Evolutionary conservation across 1,140 invertebrate genomes (phyloP).

Genomic region (Cardiocondyla obscurior): DNA sequence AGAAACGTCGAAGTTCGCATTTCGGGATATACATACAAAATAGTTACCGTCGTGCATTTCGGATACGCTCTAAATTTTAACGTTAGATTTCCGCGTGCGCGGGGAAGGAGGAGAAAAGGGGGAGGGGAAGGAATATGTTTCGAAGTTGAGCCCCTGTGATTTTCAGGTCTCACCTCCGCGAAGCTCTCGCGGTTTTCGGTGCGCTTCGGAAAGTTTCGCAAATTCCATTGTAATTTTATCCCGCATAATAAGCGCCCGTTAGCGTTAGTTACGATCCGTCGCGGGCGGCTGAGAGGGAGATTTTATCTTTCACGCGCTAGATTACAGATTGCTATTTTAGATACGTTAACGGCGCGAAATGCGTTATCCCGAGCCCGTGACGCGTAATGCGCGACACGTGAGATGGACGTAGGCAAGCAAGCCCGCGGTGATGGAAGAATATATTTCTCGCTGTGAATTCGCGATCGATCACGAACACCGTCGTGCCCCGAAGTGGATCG

Average conservation of each 20-base stretch:
- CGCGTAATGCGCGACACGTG: neutral
- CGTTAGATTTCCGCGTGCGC: neutral
- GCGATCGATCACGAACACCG: constrained; percentile 27
- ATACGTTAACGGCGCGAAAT: neutral
- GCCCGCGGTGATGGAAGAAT: neutral
- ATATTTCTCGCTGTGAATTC: constrained; percentile 35
- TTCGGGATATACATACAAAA: neutral
- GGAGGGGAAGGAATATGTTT: no score
- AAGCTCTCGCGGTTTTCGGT: neutral
- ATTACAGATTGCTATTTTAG: neutral
- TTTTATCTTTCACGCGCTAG: neutral
- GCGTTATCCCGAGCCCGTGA: neutral
- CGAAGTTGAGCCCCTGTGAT: neutral
- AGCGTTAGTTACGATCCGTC: neutral
- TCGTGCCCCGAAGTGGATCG: constrained; percentile 8
- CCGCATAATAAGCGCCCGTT: neutral
- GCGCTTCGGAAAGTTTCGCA: neutral
- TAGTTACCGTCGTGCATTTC: neutral
- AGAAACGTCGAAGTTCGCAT: neutral
- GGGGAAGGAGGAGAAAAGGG: no score
- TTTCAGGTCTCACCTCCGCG: neutral
- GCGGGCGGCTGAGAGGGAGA: neutral
- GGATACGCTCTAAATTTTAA: neutral
- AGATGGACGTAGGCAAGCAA: neutral
- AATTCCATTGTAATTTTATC: constrained; percentile 6